Evolutionary conservation across 2,113 vertebrate genomes (phyloP), one percentile per base, ranked within the genome.

Genomic region (Trachemys scripta): DNA sequence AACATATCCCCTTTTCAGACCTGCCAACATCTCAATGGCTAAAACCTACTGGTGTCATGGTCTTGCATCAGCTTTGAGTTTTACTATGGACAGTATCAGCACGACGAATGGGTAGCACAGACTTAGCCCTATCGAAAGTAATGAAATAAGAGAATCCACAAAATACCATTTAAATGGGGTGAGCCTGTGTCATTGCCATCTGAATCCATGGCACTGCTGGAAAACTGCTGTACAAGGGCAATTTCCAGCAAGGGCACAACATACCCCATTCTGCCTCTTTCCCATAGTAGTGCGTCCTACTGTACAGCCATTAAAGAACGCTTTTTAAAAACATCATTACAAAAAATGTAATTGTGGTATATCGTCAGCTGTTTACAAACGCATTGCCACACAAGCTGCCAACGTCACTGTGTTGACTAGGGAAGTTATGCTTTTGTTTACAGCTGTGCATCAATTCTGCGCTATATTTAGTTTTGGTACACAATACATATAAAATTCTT

Each of bases 401-500:
- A 94, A 92, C 84, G 95, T 97, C 35, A 0, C 88, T 89, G 78
- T 78, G 89, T 20, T 93, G 92, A 94, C 75, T 81, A 3, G 17
- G 86, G 90, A 97, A 94, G 93, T 97, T 96, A 95, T 90, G 92
- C 56, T 87, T 91, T 86, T 96, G 92, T 96, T 97, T 97, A 98
- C 93, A 97, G 86, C 95, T 92, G 82, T 88, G 93, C 96, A 95
- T 98, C 96, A 96, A 80, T 96, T 95, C 95, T 91, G 95, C 94
- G 95, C 91, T 95, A 96, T 96, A 97, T 97, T 96, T 96, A 27
- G 91, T 96, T 97, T 96, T 96, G 94, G 95, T 97, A 93, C 94
- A 96, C 95, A 95, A 94, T 98, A 95, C 93, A 93, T 96, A 95
- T 95, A 94, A 97, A 97, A 97, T 96, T 96, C 95, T 95, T 90